Conservation (phyloP, 2,113 vertebrate species). For the Falco punctatus region DNA sequence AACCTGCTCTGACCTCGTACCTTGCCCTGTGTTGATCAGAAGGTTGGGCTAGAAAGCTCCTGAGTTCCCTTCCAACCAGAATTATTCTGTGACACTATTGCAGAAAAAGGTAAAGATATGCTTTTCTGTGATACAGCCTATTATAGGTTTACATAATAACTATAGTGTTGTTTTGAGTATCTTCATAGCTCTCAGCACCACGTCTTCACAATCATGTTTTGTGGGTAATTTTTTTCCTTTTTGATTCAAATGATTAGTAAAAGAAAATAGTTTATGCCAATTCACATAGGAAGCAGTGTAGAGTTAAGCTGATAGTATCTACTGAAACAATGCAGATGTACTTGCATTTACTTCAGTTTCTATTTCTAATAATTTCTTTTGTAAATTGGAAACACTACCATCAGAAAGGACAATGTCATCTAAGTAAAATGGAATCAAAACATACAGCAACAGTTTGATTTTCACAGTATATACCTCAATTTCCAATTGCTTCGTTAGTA, state of each 20-base stretch:
- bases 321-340: neutral
- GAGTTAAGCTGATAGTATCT: neutral
- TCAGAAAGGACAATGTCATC: neutral
- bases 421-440: neutral
- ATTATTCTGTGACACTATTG: neutral
- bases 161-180: neutral
- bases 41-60: neutral
- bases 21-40: neutral
- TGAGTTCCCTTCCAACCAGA: neutral
- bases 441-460: neutral
- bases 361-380: neutral
- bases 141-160: neutral
- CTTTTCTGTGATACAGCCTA: neutral
- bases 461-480: neutral
- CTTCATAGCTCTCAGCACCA: neutral
- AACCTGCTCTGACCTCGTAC: neutral
- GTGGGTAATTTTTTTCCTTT: neutral
- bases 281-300: neutral
- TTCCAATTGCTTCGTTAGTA: neutral
- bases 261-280: neutral
- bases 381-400: neutral
- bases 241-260: neutral
- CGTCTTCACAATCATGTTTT: neutral
- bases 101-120: neutral
- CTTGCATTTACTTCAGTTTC: neutral